Conservation (phyloP, 1,140 invertebrate species). For the Lepidostoma basale region DNA sequence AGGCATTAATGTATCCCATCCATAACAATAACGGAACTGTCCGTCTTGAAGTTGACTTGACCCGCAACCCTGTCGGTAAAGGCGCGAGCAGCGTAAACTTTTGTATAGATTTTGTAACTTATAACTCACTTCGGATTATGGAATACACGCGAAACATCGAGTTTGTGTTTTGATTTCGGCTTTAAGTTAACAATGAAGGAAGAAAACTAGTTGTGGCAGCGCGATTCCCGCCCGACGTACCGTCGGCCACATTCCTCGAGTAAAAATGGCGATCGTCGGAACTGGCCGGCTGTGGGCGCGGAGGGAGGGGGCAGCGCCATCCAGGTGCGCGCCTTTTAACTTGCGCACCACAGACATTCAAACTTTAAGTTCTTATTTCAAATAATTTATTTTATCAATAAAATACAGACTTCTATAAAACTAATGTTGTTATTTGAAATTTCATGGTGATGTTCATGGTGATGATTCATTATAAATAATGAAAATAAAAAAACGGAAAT, state of each 20-base stretch:
- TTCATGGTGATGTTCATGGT: too few relatives aligned
- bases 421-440: too few relatives aligned
- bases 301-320: conserved; percentile 12
- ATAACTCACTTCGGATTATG: neutral
- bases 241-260: conserved; percentile 14
- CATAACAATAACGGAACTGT: conserved; percentile 87
- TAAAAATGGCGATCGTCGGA: conserved; percentile 27
- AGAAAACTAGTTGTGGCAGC: neutral
- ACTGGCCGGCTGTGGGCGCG: neutral
- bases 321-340: conserved; percentile 22
- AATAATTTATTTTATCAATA: too few relatives aligned
- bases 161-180: neutral
- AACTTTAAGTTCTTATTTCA: neutral
- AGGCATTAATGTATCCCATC: conserved; percentile 59
- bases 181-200: neutral
- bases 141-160: neutral
- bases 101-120: neutral
- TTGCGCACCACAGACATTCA: neutral
- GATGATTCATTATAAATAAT: too few relatives aligned
- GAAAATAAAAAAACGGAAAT: too few relatives aligned
- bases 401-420: too few relatives aligned
- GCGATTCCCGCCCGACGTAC: neutral
- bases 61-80: conserved; percentile 57
- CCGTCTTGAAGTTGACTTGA: conserved; percentile 79
- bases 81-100: neutral